phyloP scores from a whole-genome alignment of 2,888 invertebrate species.

The Erebia aethiops region DNA sequence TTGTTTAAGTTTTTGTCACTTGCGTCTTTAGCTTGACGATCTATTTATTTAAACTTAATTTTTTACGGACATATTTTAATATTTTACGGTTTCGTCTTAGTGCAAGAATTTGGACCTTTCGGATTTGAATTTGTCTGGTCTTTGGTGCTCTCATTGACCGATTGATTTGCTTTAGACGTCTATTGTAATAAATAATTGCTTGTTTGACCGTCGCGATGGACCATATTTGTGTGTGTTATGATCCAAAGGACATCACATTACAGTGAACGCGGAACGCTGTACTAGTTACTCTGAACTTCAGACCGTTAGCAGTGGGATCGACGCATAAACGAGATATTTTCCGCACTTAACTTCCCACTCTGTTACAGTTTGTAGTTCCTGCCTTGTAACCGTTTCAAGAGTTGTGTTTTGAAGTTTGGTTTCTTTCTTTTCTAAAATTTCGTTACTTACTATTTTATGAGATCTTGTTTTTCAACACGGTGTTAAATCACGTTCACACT shows the following conservation, averaged over 20 bases:
- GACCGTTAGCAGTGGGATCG: background rate
- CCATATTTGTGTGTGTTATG: no score
- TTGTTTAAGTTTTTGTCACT: no score
- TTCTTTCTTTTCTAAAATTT: background rate
- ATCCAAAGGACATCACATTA: no score
- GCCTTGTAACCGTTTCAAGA: slow-evolving; percentile 7
- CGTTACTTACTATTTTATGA: background rate
- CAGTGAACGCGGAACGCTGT: background rate
- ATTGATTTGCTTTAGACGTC: no score
- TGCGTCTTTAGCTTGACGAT: no score
- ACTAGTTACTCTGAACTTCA: background rate
- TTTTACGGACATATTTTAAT: no score
- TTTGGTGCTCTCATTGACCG: no score
- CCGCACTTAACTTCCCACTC: slow-evolving; percentile 38
- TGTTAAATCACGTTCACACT: background rate
- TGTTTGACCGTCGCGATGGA: background rate
- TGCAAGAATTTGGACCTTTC: no score
- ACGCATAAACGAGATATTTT: slow-evolving; percentile 42
- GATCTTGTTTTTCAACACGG: no score
- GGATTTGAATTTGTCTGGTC: no score
- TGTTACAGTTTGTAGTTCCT: slow-evolving; percentile 23
- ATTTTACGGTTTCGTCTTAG: no score
- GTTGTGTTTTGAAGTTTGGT: slow-evolving; percentile 1
- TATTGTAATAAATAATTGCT: background rate
- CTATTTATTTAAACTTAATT: no score